Evolutionary conservation across 35 echinoderm and acorn worm genomes (phyloP).

Genomic region (Patiria miniata): DNA sequence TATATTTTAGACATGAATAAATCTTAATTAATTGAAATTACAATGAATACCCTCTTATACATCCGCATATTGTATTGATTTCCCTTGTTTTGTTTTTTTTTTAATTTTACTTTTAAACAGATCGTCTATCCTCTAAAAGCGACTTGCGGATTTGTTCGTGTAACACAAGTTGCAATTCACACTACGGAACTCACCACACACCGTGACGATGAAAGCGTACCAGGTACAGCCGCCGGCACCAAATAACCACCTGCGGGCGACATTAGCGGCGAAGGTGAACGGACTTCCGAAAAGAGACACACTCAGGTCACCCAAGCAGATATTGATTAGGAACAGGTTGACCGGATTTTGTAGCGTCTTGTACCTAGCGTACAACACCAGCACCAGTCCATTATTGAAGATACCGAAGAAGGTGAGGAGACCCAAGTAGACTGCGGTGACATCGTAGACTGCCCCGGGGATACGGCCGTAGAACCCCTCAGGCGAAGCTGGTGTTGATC

Average conservation of each 20-base stretch:
- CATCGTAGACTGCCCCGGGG: not conserved
- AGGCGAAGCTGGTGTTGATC: too few species aligned
- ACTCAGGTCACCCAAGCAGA: slow-evolving; percentile 69
- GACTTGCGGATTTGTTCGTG: too few species aligned
- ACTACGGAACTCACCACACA: slow-evolving; percentile 60
- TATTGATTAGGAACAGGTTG: slow-evolving; percentile 78
- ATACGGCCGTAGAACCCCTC: not conserved
- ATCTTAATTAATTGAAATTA: too few species aligned
- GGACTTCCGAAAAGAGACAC: slow-evolving; percentile 74
- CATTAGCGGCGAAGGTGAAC: slow-evolving; percentile 80
- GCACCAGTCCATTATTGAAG: slow-evolving; percentile 69
- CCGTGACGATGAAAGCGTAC: slow-evolving; percentile 79
- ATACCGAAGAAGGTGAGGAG: slow-evolving; percentile 73
- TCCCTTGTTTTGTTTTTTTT: too few species aligned
- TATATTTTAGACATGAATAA: too few species aligned
- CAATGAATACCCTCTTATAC: too few species aligned
- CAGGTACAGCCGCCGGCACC: slow-evolving; percentile 60
- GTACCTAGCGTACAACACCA: slow-evolving; percentile 54
- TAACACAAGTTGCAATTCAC: too few species aligned
- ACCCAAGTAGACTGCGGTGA: slow-evolving; percentile 65
- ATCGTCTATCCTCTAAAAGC: too few species aligned
- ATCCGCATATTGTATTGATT: too few species aligned
- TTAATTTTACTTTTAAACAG: too few species aligned
- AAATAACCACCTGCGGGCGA: slow-evolving; percentile 77
- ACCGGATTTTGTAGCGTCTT: slow-evolving; percentile 62